A percentile compares a stretch with the other conserved stretches of the same genome.
phyloP scores from a whole-genome alignment of 2,888 invertebrate genomes.

The Ophioninae sp. region DNA sequence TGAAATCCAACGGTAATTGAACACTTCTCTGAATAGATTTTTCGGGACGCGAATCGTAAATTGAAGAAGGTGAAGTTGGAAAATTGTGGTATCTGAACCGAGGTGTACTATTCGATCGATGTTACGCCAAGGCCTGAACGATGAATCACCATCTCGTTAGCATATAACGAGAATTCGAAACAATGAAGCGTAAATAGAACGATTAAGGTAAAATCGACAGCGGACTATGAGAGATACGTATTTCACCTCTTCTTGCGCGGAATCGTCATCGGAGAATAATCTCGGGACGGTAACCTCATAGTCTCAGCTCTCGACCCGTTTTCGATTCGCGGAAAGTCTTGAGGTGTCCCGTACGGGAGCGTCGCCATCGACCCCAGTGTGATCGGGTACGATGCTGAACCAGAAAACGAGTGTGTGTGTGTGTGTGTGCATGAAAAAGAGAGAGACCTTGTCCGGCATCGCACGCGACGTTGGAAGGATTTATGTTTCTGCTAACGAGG shows the following conservation, averaged over 20 bases:
- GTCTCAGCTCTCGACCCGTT: slow-evolving; percentile 64
- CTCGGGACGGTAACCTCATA: slow-evolving; percentile 63
- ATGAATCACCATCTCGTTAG: background rate
- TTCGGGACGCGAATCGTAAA: background rate
- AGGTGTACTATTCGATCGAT: background rate
- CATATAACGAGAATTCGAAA: background rate
- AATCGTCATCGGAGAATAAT: slow-evolving; percentile 57
- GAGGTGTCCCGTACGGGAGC: slow-evolving; percentile 55
- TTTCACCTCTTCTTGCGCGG: background rate
- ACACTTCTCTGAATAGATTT: background rate
- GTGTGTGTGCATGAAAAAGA: slow-evolving; percentile 29
- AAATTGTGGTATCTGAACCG: background rate
- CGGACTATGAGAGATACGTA: slow-evolving; percentile 20
- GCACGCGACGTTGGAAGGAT: slow-evolving; percentile 62
- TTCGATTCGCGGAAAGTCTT: slow-evolving; percentile 66
- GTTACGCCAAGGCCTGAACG: background rate
- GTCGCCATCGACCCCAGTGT: slow-evolving; percentile 61
- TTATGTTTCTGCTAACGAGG: slow-evolving; percentile 68
- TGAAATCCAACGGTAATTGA: background rate
- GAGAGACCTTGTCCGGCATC: slow-evolving; percentile 62
- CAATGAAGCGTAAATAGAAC: background rate
- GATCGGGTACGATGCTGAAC: slow-evolving; percentile 47
- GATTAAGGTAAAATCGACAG: slow-evolving; percentile 48
- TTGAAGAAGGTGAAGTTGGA: background rate
- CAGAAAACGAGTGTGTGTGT: slow-evolving; percentile 17